A percentile compares a stretch with the other conserved stretches of the same genome.
These are phyloP conservation scores for Bovichtus diacanthus DNA, from an alignment of 2,797 vertebrate species.

Conservation along the genomic window DNA sequence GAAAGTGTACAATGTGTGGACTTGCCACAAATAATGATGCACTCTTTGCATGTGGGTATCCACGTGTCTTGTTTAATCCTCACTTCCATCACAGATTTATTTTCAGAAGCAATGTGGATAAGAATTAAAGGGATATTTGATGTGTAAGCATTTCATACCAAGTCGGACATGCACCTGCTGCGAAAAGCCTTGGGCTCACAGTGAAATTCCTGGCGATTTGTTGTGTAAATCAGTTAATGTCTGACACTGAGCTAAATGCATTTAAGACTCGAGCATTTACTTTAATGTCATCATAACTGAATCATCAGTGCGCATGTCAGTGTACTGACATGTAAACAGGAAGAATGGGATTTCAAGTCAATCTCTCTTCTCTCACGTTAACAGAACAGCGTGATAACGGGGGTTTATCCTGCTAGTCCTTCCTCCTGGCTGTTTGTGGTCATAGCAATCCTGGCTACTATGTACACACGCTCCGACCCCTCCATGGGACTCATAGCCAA, in stretches of 20 bases:
- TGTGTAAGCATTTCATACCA: constrained; percentile 5
- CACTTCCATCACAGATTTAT: not conserved
- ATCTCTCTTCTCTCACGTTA: constrained; percentile 1
- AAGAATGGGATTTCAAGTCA: constrained; percentile 17
- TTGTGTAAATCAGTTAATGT: not conserved
- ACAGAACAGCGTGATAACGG: constrained; percentile 91
- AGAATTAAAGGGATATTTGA: not conserved
- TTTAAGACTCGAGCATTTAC: not conserved
- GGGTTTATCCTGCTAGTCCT: constrained; percentile 91
- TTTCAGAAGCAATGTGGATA: not conserved
- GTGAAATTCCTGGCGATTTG: not conserved
- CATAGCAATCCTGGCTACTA: constrained; percentile 91
- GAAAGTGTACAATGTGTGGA: not conserved
- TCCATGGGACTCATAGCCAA: constrained; percentile 95
- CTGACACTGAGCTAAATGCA: not conserved
- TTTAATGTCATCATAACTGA: not conserved
- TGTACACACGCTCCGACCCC: constrained; percentile 93
- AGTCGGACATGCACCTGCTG: not conserved
- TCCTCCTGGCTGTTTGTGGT: constrained; percentile 95
- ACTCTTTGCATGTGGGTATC: not conserved
- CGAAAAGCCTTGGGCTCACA: not conserved
- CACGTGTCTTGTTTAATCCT: constrained; percentile 1
- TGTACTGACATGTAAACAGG: not conserved
- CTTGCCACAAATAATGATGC: not conserved
- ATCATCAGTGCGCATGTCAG: not conserved